Base-by-base conservation (phyloP, 2,888 invertebrate species). In the Noctua janthina region DNA sequence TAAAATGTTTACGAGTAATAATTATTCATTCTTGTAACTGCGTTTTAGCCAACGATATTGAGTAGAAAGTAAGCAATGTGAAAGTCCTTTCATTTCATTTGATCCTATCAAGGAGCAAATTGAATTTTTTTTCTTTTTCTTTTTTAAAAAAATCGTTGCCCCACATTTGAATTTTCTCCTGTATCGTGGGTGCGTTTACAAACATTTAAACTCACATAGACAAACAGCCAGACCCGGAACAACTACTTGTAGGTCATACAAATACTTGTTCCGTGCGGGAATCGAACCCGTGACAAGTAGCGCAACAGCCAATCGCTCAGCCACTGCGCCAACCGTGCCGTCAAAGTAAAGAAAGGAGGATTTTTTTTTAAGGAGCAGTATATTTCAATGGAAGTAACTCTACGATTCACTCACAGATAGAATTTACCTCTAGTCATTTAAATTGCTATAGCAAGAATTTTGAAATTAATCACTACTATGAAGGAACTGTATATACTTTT, bases 61-160 rank as follows among this genome's bases (percentile, higher is more conserved):
- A 39, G 13, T 17, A 15, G 17, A 7, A 29, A 20, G 13, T 3
- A 17, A 76, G 17, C 4, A 29, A 23, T 20, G 35, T 29, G 51
- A 54, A 74, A 29, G 13, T 54, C 29, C 66, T 66, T 66, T 64
- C 64, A 35, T n/a, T 54, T 29, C 10, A 56, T 75, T 76, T 43
- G 35, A 75, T 75, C 29, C 17, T 23, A 64, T 51, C 4, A 66
- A 46, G 5, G 43, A 54, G 29, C 15, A 35, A 49, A 39, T 56
- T 56, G 20, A 10, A 20, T 35, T n/a, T 66, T 1, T 29, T 29
- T 29, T 29, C 29, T 29, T 29, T 29, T 1, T 29, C 29, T 29
- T 29, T 29, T 29, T 29, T 29, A 29, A 29, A 29, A 29, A 29
- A 29, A 29, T 29, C 29, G 29, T 29, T 29, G 29, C 29, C 29